Evolutionary conservation across 2,797 vertebrate genomes (phyloP), one percentile per base, ranked within the genome.

Genomic region (Oryzias dopingdopingensis): DNA sequence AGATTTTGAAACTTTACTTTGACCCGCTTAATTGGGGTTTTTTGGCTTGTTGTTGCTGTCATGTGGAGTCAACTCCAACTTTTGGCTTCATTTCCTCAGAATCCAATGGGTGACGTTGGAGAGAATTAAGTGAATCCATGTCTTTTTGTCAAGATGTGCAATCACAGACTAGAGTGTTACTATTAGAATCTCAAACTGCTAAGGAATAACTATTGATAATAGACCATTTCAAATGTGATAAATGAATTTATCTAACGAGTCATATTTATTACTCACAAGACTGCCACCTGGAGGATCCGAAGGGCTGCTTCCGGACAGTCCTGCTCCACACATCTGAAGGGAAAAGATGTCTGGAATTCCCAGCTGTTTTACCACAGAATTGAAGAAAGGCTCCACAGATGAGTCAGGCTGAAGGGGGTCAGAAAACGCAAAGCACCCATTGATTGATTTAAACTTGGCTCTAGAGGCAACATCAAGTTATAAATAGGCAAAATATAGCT

Each of bases 251-350:
- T 49, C 53, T 22, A 65, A 14, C 42, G 53, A 74, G 63, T 49
- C 59, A 62, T 73, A 78, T 63, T 62, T 73, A 78, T 63, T 62
- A 91, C 92, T 93, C 91, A 98, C 97, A 90, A 99, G 93, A 90
- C 96, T 98, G 73, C 97, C 97, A 62, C 93, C 94, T 49, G 91
- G 87, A 57, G 89, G 88, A 83, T 93, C 93, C 0, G 43, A 55
- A 0, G 84, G 54, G 70, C 80, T 87, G 77, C 91, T 88, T 59
- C 91, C 88, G 1, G 94, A 92, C 70, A 94, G 63, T 59, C 94
- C 94, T 20, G 92, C 92, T 1, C 96, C 97, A 3, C 97, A 99
- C 96, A 99, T 99, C 90, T 99, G 96, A 80, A 99, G 93, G 78
- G 96, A 99, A 83, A 99, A 99, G 32, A 96, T 51, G 65, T 98